phyloP scores from a whole-genome alignment of 2,888 invertebrate genomes.

The Pelosia muscerda region DNA sequence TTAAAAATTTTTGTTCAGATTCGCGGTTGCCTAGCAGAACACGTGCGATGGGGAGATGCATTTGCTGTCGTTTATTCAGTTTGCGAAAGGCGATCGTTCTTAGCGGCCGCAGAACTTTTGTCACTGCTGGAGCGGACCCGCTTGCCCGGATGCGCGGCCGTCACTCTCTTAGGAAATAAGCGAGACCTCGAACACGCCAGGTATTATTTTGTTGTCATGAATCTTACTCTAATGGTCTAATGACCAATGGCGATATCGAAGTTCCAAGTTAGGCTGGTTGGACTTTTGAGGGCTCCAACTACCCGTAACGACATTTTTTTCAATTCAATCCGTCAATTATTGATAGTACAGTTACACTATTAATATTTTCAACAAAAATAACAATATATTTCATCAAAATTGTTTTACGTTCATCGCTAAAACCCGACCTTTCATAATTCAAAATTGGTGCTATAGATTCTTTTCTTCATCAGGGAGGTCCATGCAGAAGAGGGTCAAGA shows the following conservation, averaged over 20 bases:
- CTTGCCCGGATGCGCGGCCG: constrained; percentile 91
- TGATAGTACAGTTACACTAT: too few species aligned
- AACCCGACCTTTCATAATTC: not conserved
- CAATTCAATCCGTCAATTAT: not conserved
- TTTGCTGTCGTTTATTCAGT: constrained; percentile 94
- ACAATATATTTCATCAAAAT: not conserved
- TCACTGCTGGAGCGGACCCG: constrained; percentile 90
- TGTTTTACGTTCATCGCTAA: not conserved
- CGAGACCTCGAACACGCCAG: constrained; percentile 93
- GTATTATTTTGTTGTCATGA: constrained; percentile 66
- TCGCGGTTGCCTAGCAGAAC: constrained; percentile 91
- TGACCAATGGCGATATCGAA: too few species aligned
- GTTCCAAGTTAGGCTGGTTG: too few species aligned
- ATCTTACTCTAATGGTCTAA: not conserved
- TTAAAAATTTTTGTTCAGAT: constrained; percentile 78
- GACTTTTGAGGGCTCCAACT: too few species aligned
- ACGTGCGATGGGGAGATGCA: constrained; percentile 93
- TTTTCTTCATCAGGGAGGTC: constrained; percentile 86
- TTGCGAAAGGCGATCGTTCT: constrained; percentile 79
- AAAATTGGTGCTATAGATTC: not conserved
- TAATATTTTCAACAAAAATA: not conserved
- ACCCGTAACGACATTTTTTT: too few species aligned
- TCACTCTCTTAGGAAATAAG: constrained; percentile 92
- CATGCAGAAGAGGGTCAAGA: constrained; percentile 94
- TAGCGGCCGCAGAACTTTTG: constrained; percentile 91